phyloP scores from a whole-genome alignment of 2,113 vertebrate species.

The Callipepla squamata region DNA sequence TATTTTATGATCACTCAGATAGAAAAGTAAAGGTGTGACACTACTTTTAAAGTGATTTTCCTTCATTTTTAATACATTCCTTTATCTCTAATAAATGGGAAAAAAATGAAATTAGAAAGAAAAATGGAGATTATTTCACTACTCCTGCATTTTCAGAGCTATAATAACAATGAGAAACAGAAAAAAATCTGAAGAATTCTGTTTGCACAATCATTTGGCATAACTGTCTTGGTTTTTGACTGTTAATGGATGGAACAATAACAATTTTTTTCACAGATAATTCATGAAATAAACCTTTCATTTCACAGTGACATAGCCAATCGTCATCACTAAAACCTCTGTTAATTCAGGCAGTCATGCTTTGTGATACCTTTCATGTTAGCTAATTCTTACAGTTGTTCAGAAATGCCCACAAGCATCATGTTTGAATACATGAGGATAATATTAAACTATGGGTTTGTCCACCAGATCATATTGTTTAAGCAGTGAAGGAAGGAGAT shows the following conservation, averaged over 20 bases:
- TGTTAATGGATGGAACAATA: neutral
- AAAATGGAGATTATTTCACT: rapidly evolving
- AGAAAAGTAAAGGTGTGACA: neutral
- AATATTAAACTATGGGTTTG: neutral
- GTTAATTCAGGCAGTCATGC: neutral
- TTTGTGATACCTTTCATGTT: neutral
- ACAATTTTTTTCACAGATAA: neutral
- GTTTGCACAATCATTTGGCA: neutral
- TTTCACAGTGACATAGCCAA: neutral
- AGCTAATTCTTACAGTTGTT: neutral
- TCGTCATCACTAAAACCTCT: neutral
- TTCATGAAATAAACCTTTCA: neutral
- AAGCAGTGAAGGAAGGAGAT: neutral
- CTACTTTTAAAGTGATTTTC: neutral
- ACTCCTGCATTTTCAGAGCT: neutral
- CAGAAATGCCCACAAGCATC: neutral
- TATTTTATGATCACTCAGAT: neutral
- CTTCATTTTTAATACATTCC: neutral
- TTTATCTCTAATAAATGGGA: neutral
- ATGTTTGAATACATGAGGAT: neutral
- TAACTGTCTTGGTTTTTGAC: neutral
- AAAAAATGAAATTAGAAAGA: neutral
- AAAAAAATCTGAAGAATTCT: neutral
- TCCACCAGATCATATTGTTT: neutral
- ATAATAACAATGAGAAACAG: neutral